A percentile compares a stretch with the other conserved stretches of the same genome.
Conservation (phyloP, 1,140 invertebrate species). For the Lutraria rhynchaena region DNA sequence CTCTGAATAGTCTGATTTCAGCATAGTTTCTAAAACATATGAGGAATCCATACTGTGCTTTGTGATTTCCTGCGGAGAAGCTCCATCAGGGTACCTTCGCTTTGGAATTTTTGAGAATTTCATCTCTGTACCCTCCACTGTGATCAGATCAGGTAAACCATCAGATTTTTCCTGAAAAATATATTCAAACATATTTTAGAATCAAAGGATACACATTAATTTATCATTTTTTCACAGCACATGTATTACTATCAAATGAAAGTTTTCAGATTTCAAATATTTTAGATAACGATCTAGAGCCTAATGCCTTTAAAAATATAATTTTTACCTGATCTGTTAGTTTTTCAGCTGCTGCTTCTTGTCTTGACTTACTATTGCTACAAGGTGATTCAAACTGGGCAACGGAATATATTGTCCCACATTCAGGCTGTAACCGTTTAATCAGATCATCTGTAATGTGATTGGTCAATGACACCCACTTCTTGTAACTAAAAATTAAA, state of each 20-base stretch:
- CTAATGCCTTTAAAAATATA: too few species aligned
- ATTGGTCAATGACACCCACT: constrained; percentile 92
- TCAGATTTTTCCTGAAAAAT: constrained; percentile 30
- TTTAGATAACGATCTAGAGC: too few species aligned
- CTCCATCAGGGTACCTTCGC: constrained; percentile 88
- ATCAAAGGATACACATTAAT: background rate
- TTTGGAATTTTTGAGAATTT: constrained; percentile 90
- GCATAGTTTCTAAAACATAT: constrained; percentile 88
- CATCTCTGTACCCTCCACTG: constrained; percentile 90
- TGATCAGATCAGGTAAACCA: constrained; percentile 90
- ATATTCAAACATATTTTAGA: too few species aligned
- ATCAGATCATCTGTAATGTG: constrained; percentile 86
- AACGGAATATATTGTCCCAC: constrained; percentile 82
- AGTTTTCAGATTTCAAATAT: background rate
- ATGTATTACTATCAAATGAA: background rate
- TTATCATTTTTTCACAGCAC: background rate
- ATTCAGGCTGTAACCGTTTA: constrained; percentile 85
- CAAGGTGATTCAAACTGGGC: constrained; percentile 78
- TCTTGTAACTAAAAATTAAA: constrained; percentile 87
- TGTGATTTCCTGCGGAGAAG: constrained; percentile 92
- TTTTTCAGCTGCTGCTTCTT: constrained; percentile 56
- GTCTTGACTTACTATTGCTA: constrained; percentile 73
- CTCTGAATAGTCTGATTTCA: constrained; percentile 62
- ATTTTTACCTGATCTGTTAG: too few species aligned
- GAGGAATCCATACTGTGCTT: constrained; percentile 92